Evolutionary conservation across 2,113 vertebrate genomes (phyloP), one percentile per base, ranked within the genome.

Genomic region (Ameiurus melas): DNA sequence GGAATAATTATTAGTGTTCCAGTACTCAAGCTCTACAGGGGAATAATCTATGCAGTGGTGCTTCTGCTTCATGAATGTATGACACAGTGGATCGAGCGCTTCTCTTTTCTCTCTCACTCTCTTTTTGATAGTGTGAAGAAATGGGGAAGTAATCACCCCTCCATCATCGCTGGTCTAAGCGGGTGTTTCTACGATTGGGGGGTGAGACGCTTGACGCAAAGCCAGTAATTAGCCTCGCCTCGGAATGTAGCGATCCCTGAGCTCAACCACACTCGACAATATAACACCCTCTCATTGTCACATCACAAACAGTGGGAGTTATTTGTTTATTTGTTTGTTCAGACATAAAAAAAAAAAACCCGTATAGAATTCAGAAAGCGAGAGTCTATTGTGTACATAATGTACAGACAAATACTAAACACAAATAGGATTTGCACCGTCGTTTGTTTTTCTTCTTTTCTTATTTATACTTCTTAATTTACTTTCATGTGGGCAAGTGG

Each of bases 1-100:
- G 88, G 79, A 90, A 88, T 89, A 90, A 90, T 91, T 90, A 87
- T 91, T 90, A 90, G 88, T 92, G 62, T 86, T 64, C 39, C 91
- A 91, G 89, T 86, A 86, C 89, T 89, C 88, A 36, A 66, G 79
- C 87, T 92, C 90, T 84, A 86, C 71, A 90, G 87, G 83, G 89
- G 92, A 92, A 93, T 93, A 90, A 93, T 93, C 93, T 92, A 92
- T 92, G 86, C 90, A 90, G 78, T 84, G 68, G 80, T 80, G 83
- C 57, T 86, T 91, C 89, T 86, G 88, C 82, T 85, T 91, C 88
- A 92, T 92, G 91, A 94, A 94, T 93, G 89, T 87, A 91, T 91
- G 87, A 91, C 27, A 79, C 85, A 84, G 73, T 89, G 73, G 20
- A 91, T 91, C 60, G 88, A 90, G 91, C 75, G 71, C 39, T 39